These are phyloP conservation scores for Nemopilema nomurai DNA, from an alignment of 30 jellyfish, hydroid and myxozoan species.

Conservation along the genomic window DNA sequence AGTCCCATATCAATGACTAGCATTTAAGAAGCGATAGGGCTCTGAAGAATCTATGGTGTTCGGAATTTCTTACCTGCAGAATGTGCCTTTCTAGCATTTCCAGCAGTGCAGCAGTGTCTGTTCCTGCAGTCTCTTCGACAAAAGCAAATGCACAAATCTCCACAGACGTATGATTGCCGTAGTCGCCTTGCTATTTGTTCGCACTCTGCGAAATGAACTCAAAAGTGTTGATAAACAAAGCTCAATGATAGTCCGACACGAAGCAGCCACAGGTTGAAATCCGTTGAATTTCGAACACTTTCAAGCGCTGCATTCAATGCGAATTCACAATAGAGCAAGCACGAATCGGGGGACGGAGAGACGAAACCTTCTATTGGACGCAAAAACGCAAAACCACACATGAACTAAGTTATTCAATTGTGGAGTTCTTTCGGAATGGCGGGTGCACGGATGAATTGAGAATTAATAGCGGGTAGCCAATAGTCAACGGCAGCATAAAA, in stretches of 20 bases:
- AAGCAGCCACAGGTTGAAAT: conserved; percentile 26
- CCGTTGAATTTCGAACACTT: conserved; percentile 11
- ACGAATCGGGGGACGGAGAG: conserved; percentile 3
- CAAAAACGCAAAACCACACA: conserved; percentile 31
- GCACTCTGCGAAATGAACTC: neutral
- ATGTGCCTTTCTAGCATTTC: neutral
- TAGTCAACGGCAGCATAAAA: neutral
- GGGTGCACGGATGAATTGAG: conserved; percentile 1
- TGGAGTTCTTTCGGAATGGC: neutral
- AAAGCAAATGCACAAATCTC: neutral
- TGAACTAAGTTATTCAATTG: conserved; percentile 29
- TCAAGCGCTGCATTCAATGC: conserved; percentile 2
- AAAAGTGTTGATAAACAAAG: neutral
- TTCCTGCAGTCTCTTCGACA: neutral
- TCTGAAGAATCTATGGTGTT: neutral
- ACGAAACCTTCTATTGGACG: conserved; percentile 7
- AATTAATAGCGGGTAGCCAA: neutral
- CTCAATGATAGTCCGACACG: neutral
- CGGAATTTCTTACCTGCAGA: neutral
- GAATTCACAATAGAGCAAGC: conserved; percentile 1
- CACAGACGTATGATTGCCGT: neutral
- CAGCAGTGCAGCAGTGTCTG: neutral
- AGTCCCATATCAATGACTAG: neutral
- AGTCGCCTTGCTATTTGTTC: neutral
- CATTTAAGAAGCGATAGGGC: neutral